These are phyloP conservation scores for Cryptoprocta ferox DNA, from an alignment of 2,797 vertebrate genomes.

Conservation along the genomic window DNA sequence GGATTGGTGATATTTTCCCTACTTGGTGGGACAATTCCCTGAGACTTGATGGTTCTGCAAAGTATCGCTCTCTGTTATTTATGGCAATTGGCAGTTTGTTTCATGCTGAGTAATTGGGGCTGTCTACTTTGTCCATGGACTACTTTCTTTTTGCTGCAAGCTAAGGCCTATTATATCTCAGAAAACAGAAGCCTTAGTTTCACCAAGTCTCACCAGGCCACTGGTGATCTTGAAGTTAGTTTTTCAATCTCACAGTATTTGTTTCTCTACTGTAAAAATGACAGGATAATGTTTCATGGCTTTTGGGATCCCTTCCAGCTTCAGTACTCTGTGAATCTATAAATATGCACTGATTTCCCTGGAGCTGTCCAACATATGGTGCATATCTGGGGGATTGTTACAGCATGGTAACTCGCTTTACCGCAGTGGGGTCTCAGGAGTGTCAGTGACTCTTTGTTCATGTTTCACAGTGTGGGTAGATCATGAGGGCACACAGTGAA, in stretches of 20 bases:
- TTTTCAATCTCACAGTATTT: background rate
- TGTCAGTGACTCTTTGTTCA: background rate
- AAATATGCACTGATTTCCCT: background rate
- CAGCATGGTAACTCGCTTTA: background rate
- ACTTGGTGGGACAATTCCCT: background rate
- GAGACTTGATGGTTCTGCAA: background rate
- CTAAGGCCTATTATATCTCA: background rate
- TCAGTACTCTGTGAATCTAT: background rate
- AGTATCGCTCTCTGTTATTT: background rate
- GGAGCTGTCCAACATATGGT: background rate
- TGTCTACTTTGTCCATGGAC: background rate
- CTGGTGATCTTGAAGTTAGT: background rate
- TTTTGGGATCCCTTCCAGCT: background rate
- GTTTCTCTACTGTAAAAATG: background rate
- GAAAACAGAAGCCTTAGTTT: background rate
- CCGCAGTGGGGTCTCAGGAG: background rate
- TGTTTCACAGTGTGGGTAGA: background rate
- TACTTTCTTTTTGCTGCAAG: background rate
- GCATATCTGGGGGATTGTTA: background rate
- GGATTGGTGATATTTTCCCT: background rate
- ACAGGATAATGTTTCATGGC: background rate
- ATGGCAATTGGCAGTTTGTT: background rate
- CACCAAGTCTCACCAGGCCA: background rate
- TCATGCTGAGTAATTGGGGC: background rate
- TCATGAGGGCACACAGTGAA: background rate